These are phyloP conservation scores for Drosophila oshimai DNA, from an alignment of 1,140 invertebrate genomes.

Conservation along the genomic window DNA sequence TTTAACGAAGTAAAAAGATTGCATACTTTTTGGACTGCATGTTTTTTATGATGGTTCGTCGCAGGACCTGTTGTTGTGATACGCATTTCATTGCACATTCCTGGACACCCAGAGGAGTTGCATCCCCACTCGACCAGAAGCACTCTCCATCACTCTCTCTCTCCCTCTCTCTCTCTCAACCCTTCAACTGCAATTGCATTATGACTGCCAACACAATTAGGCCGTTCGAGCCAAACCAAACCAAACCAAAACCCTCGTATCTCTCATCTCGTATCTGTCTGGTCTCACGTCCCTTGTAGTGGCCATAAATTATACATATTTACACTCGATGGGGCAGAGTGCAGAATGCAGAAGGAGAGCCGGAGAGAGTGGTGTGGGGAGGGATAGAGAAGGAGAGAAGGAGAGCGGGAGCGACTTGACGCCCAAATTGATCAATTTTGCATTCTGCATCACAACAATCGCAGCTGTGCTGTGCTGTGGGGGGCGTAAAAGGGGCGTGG, in stretches of 20 bases:
- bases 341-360: no score
- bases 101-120: no score
- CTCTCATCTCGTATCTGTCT: neutral
- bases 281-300: neutral
- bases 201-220: conserved; percentile 31
- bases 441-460: conserved; percentile 56
- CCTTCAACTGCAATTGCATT: conserved; percentile 20
- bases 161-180: neutral
- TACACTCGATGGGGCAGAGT: neutral
- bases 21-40: no score
- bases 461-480: no score
- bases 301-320: conserved; percentile 27
- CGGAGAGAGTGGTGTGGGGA: neutral
- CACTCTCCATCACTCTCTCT: no score
- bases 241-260: no score
- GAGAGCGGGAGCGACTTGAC: conserved; percentile 2
- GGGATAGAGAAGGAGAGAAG: neutral
- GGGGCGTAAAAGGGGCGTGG: neutral
- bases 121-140: no score
- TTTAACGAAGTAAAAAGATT: no score
- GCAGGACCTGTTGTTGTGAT: no score
- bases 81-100: no score
- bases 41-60: no score
- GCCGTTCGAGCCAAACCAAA: conserved; percentile 19
- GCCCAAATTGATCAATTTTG: conserved; percentile 71